These are phyloP conservation scores for Epistrophe eligans DNA, from an alignment of 2,888 invertebrate genomes.

Conservation along the genomic window DNA sequence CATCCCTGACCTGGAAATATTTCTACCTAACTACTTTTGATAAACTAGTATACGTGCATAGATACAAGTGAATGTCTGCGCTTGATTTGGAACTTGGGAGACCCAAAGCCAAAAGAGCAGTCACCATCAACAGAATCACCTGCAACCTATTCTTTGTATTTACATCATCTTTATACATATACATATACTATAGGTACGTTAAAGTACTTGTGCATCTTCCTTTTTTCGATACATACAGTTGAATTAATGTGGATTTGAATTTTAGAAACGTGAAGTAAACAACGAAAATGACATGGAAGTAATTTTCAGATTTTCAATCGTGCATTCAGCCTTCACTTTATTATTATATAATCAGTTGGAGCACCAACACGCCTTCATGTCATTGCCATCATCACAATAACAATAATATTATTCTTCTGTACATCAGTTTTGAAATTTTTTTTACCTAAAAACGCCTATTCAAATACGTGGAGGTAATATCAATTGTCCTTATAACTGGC, in stretches of 20 bases:
- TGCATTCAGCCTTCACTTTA: neutral
- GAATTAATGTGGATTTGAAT: neutral
- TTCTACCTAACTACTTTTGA: constrained; percentile 9
- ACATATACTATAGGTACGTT: too few relatives aligned
- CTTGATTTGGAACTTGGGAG: neutral
- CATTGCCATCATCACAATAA: constrained; percentile 7
- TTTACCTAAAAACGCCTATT: neutral
- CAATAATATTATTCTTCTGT: neutral
- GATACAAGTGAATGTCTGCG: constrained; percentile 12
- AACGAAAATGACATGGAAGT: constrained; percentile 8
- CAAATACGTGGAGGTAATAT: neutral
- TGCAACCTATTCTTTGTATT: neutral
- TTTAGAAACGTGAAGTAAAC: neutral
- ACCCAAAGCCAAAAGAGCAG: constrained; percentile 6
- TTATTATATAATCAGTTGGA: constrained; percentile 44
- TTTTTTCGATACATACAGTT: neutral
- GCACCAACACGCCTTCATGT: constrained; percentile 7
- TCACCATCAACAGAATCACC: neutral
- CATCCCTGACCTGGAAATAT: constrained; percentile 63
- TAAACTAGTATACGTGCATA: constrained; percentile 1
- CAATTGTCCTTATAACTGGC: neutral
- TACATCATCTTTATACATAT: too few relatives aligned
- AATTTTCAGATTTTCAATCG: constrained; percentile 7
- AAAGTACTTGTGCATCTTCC: neutral
- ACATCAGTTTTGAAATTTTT: neutral